phyloP scores from a whole-genome alignment of 2,888 invertebrate genomes.

The Merodon equestris region DNA sequence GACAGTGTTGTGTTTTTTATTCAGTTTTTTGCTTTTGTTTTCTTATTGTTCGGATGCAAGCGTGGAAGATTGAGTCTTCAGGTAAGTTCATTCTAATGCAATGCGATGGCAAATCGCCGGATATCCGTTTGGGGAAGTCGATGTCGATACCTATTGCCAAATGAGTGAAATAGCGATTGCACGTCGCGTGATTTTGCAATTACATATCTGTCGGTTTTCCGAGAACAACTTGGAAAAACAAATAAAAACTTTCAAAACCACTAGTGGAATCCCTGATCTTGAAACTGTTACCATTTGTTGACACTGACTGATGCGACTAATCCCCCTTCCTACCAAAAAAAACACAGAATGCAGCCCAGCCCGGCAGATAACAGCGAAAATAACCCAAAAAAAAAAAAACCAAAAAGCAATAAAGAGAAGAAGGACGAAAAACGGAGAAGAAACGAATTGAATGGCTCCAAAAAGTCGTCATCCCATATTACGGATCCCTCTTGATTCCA shows the following conservation, averaged over 20 bases:
- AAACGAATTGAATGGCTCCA: constrained; percentile 54
- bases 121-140: constrained; percentile 52
- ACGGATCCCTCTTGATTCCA: constrained; percentile 16
- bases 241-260: too few relatives aligned
- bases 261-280: too few relatives aligned
- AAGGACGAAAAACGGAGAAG: constrained; percentile 1
- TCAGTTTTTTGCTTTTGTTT: too few relatives aligned
- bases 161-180: too few relatives aligned
- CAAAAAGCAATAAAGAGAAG: not conserved
- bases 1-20: too few relatives aligned
- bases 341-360: constrained; percentile 29
- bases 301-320: too few relatives aligned
- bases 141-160: too few relatives aligned
- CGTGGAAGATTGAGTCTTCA: constrained; percentile 40
- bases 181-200: too few relatives aligned
- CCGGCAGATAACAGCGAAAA: too few relatives aligned
- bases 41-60: constrained; percentile 44
- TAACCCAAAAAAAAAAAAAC: not conserved
- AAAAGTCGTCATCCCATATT: constrained; percentile 46
- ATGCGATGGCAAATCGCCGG: constrained; percentile 53
- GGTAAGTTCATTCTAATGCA: constrained; percentile 57
- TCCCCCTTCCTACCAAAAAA: constrained; percentile 12
- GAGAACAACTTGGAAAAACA: too few relatives aligned
- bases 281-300: not conserved
- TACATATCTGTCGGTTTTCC: too few relatives aligned